Conservation (phyloP, 1,140 invertebrate species). For the Listronotus oregonensis region DNA sequence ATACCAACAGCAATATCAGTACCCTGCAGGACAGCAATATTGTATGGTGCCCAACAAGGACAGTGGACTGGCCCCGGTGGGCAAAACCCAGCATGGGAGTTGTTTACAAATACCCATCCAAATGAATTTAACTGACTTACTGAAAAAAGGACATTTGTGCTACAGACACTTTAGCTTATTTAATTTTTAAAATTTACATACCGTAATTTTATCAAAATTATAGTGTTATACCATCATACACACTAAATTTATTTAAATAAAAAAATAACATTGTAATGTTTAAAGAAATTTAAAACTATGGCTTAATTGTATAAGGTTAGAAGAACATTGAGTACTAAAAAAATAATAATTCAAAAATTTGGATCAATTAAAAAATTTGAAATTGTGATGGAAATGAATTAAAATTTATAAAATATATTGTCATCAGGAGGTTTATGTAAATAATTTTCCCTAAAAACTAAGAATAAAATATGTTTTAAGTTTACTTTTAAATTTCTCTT, state of each 20-base stretch:
- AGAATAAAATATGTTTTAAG: too few relatives aligned
- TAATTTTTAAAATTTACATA: conserved; percentile 15
- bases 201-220: conserved; percentile 24
- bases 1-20: conserved; percentile 62
- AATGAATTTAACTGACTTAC: conserved; percentile 59
- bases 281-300: background rate
- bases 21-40: conserved; percentile 61
- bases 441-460: too few relatives aligned
- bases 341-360: too few relatives aligned
- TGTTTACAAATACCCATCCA: conserved; percentile 80
- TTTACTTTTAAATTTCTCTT: too few relatives aligned
- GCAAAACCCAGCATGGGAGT: conserved; percentile 60
- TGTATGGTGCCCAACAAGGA: conserved; percentile 55
- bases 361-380: too few relatives aligned
- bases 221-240: conserved; percentile 18
- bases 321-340: too few relatives aligned
- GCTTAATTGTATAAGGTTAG: too few relatives aligned
- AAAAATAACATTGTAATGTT: background rate
- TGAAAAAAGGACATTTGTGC: conserved; percentile 18
- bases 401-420: too few relatives aligned
- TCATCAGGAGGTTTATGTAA: too few relatives aligned
- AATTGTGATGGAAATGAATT: too few relatives aligned
- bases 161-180: conserved; percentile 28
- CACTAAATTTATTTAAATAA: conserved; percentile 6
- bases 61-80: conserved; percentile 51